A percentile compares a stretch with the other conserved stretches of the same genome.
Evolutionary conservation across 2,888 invertebrate genomes (phyloP).

Genomic region (Eupithecia subfuscata): DNA sequence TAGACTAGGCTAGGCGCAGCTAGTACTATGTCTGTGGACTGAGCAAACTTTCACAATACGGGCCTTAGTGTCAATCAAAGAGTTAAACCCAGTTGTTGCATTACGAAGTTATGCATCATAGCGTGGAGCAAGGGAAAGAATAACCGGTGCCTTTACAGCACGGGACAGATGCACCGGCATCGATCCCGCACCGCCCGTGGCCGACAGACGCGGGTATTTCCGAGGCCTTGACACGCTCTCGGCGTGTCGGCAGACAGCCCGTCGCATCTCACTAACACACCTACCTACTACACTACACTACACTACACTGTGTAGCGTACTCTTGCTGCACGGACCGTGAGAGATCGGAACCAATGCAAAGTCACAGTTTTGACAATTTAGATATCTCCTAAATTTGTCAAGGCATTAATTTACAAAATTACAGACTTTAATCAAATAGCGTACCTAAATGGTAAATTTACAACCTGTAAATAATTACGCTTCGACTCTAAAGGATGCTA

Average conservation of each 20-base stretch:
- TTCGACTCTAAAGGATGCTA: background rate
- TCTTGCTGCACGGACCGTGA: background rate
- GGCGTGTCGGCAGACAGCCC: constrained; percentile 36
- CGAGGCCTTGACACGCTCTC: constrained; percentile 52
- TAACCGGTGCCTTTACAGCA: background rate
- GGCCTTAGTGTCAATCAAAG: background rate
- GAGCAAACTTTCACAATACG: no score
- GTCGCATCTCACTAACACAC: constrained; percentile 36
- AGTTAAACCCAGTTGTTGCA: background rate
- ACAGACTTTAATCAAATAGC: no score
- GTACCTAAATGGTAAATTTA: background rate
- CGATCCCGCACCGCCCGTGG: constrained; percentile 16
- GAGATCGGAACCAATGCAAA: background rate
- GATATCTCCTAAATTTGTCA: background rate
- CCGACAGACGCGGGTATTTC: constrained; percentile 37
- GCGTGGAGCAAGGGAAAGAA: background rate
- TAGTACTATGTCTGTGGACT: no score
- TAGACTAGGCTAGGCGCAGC: no score
- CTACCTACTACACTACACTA: constrained; percentile 13
- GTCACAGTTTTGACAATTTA: background rate
- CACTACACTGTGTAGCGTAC: constrained; percentile 4
- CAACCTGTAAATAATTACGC: background rate
- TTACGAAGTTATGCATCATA: background rate
- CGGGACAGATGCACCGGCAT: constrained; percentile 18
- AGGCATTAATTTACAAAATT: no score